Conservation (phyloP, 2,113 vertebrate species). For the Carassius auratus region DNA sequence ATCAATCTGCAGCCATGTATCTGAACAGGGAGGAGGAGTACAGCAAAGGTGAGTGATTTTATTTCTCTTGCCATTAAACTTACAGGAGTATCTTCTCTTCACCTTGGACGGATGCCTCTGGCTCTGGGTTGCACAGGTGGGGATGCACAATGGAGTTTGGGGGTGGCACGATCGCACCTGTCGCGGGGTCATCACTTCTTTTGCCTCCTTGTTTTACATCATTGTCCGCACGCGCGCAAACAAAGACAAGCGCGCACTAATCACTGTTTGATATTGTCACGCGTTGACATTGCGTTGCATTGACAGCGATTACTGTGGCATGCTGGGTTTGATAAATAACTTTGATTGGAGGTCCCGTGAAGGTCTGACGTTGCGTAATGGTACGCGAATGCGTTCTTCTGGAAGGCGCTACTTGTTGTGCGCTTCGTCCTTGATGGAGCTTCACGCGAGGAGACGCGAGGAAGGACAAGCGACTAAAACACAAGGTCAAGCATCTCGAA, state of each 20-base stretch:
- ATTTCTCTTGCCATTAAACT: constrained; percentile 52
- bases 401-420: constrained; percentile 57
- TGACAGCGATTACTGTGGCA: neutral
- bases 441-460: constrained; percentile 48
- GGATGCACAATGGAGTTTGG: neutral
- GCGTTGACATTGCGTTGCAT: constrained; percentile 13
- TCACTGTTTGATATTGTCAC: constrained; percentile 46
- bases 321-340: neutral
- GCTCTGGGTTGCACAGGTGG: neutral
- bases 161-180: neutral
- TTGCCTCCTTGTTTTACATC: constrained; percentile 24
- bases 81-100: constrained; percentile 6
- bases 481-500: constrained; percentile 77
- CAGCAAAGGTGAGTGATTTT: constrained; percentile 76
- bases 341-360: constrained; percentile 18
- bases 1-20: constrained; percentile 79
- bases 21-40: constrained; percentile 79
- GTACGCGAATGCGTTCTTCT: neutral
- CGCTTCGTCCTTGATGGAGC: constrained; percentile 26
- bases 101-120: neutral
- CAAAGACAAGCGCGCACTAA: constrained; percentile 7
- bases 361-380: constrained; percentile 3
- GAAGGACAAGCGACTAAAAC: constrained; percentile 62
- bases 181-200: constrained; percentile 48
- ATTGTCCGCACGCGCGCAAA: neutral